Conservation (phyloP, 53 echinoderm and acorn worm genomes). For the Stichopus horrens region DNA sequence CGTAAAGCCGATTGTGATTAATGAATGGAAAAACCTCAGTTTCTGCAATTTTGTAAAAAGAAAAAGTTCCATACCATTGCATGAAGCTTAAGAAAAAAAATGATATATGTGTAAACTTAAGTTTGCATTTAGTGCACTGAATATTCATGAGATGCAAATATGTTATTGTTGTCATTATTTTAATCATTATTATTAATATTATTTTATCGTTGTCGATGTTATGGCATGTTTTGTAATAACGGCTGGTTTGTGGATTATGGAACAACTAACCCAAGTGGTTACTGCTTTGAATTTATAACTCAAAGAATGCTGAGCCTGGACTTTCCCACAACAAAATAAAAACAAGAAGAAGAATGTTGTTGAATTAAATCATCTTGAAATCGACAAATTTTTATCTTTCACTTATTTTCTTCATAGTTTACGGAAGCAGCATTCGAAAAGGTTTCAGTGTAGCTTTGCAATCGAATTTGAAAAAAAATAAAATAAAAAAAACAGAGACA, state of each 20-base stretch:
- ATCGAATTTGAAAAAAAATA: background rate
- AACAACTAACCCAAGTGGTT: background rate
- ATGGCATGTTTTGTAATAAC: conserved; percentile 4
- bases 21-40: too few relatives aligned
- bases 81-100: background rate
- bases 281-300: too few relatives aligned
- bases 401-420: background rate
- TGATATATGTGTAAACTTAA: background rate
- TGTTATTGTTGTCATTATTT: background rate
- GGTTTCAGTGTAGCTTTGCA: background rate
- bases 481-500: background rate
- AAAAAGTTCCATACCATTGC: background rate
- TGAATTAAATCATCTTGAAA: background rate
- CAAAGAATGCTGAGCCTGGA: background rate
- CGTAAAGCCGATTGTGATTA: too few relatives aligned
- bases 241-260: background rate
- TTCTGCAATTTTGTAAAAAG: too few relatives aligned
- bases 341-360: background rate
- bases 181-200: too few relatives aligned
- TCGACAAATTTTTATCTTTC: background rate
- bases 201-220: background rate
- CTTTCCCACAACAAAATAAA: too few relatives aligned
- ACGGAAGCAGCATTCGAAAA: background rate
- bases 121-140: background rate
- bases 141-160: conserved; percentile 14